phyloP scores from a whole-genome alignment of 2,888 invertebrate species.

The Drosophila cyrtoloma region DNA sequence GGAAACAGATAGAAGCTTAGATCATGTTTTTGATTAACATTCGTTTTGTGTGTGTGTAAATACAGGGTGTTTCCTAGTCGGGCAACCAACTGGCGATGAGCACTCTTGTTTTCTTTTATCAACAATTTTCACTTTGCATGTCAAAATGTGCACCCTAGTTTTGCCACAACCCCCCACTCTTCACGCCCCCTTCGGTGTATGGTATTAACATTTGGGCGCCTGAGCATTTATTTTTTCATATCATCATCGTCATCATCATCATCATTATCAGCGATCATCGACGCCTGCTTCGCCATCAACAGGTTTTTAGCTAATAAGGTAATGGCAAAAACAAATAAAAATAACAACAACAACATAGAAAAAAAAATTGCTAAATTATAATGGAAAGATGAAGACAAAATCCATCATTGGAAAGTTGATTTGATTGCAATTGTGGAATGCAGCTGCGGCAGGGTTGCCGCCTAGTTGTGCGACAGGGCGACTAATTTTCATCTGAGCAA shows the following conservation, averaged over 20 bases:
- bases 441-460: constrained; percentile 67
- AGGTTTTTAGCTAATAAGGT: constrained; percentile 74
- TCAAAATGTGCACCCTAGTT: constrained; percentile 15
- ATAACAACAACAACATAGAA: neutral
- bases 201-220: constrained; percentile 50
- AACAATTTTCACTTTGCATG: constrained; percentile 70
- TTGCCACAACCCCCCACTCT: neutral
- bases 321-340: constrained; percentile 44
- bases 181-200: neutral
- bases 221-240: constrained; percentile 47
- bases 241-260: constrained; percentile 30
- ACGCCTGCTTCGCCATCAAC: constrained; percentile 38
- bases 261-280: constrained; percentile 17
- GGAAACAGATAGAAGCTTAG: neutral
- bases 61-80: neutral
- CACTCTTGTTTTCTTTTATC: constrained; percentile 33
- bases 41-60: neutral
- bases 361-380: constrained; percentile 61
- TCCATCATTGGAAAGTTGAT: constrained; percentile 83
- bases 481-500: constrained; percentile 38
- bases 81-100: neutral
- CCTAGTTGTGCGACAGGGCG: constrained; percentile 77
- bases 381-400: constrained; percentile 63
- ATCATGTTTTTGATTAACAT: neutral
- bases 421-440: constrained; percentile 77